Conservation (phyloP, 2,797 vertebrate species). For the Peromyscus attwateri region DNA sequence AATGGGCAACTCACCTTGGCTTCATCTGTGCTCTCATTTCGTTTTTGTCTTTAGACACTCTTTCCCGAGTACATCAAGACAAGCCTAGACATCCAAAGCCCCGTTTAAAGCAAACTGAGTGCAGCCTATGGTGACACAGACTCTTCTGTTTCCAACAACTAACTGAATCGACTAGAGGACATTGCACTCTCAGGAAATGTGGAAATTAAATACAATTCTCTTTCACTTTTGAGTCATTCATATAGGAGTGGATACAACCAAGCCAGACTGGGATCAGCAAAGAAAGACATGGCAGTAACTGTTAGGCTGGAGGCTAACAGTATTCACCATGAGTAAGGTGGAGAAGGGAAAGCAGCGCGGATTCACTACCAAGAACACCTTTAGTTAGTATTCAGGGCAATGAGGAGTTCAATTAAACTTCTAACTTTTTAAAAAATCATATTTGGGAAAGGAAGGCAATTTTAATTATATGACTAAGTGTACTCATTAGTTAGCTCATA, state of each 20-base stretch:
- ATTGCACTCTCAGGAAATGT: slow-evolving; percentile 1
- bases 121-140: not conserved
- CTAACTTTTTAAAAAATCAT: not conserved
- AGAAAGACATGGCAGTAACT: slow-evolving; percentile 63
- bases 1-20: slow-evolving; percentile 20
- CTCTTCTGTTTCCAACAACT: not conserved
- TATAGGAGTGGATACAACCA: slow-evolving; percentile 63
- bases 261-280: slow-evolving; percentile 27
- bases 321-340: slow-evolving; percentile 64
- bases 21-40: slow-evolving; percentile 44
- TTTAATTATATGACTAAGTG: slow-evolving; percentile 31
- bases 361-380: slow-evolving; percentile 47
- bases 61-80: slow-evolving; percentile 57
- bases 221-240: slow-evolving; percentile 77
- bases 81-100: slow-evolving; percentile 35
- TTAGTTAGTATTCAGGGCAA: slow-evolving; percentile 59
- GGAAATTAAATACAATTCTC: slow-evolving; percentile 42
- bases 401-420: not conserved
- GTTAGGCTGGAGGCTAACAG: slow-evolving; percentile 53
- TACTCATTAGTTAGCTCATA: slow-evolving; percentile 62
- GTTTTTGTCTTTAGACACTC: slow-evolving; percentile 55
- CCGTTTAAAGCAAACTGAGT: slow-evolving; percentile 66
- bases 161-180: not conserved
- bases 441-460: not conserved
- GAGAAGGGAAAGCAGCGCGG: slow-evolving; percentile 30